Conservation (phyloP, 2,113 vertebrate species). For the Vulpes vulpes region DNA sequence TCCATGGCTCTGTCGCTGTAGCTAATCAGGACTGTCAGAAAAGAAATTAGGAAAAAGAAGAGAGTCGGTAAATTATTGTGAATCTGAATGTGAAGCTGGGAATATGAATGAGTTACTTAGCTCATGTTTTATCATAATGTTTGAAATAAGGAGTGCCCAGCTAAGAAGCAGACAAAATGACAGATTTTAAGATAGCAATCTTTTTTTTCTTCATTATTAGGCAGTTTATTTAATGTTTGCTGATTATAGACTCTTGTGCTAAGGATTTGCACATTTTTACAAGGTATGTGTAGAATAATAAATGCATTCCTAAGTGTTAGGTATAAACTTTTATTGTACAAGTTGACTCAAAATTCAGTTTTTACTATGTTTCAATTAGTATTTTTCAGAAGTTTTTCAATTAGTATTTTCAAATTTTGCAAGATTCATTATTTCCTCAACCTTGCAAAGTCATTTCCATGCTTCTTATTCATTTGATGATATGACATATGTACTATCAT, state of each 20-base stretch:
- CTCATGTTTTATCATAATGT: background rate
- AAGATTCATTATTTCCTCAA: background rate
- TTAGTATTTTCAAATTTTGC: slow-evolving; percentile 9
- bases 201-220: background rate
- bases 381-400: slow-evolving; percentile 12
- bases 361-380: background rate
- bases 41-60: background rate
- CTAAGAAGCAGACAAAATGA: background rate
- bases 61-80: background rate
- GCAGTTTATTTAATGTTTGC: background rate
- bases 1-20: background rate
- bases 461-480: background rate
- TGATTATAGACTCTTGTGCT: background rate
- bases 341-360: background rate
- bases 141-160: background rate
- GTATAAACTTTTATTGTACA: background rate
- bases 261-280: background rate
- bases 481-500: background rate
- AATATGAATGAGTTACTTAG: background rate
- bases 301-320: background rate
- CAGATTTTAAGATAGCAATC: background rate
- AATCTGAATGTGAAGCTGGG: background rate
- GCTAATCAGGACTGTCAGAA: background rate
- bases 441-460: background rate
- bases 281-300: background rate